These are phyloP conservation scores for Clarias pachynema DNA, from an alignment of 2,797 vertebrate genomes.

Conservation along the genomic window DNA sequence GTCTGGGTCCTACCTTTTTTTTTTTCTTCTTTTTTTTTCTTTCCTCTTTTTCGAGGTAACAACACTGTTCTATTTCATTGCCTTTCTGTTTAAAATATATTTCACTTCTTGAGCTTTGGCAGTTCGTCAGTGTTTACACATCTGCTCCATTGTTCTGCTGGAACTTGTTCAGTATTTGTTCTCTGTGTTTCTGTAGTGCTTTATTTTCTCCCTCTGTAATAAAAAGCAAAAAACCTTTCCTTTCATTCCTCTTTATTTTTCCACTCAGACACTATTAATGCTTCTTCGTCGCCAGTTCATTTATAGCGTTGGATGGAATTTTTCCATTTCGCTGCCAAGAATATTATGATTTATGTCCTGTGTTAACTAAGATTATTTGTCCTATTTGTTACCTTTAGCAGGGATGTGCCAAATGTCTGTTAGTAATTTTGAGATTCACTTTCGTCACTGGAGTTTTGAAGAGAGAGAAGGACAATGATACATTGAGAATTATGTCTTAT, in stretches of 20 bases:
- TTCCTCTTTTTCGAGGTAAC: slow-evolving; percentile 36
- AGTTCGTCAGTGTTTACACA: slow-evolving; percentile 39
- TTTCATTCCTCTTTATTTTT: slow-evolving; percentile 24
- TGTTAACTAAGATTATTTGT: background rate
- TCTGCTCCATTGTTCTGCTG: slow-evolving; percentile 34
- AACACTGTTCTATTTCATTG: slow-evolving; percentile 25
- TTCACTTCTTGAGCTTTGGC: slow-evolving; percentile 21
- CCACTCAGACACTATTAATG: background rate
- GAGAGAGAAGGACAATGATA: background rate
- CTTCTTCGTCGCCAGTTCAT: slow-evolving; percentile 21
- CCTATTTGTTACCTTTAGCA: background rate
- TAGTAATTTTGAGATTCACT: background rate
- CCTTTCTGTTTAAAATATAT: slow-evolving; percentile 28
- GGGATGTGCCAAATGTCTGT: background rate
- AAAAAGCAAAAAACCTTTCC: slow-evolving; percentile 52
- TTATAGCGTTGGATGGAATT: slow-evolving; percentile 15
- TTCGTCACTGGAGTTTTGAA: background rate
- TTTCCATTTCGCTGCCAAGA: background rate
- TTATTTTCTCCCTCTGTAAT: slow-evolving; percentile 61
- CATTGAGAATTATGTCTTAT: background rate
- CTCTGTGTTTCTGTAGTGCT: slow-evolving; percentile 42
- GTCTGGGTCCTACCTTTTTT: slow-evolving; percentile 28
- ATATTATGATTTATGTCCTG: slow-evolving; percentile 14
- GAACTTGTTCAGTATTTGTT: slow-evolving; percentile 42
- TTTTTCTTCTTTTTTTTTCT: slow-evolving; percentile 18